Conservation (phyloP, 64 coral and sea anemone genomes). For the Pocillopora verrucosa region DNA sequence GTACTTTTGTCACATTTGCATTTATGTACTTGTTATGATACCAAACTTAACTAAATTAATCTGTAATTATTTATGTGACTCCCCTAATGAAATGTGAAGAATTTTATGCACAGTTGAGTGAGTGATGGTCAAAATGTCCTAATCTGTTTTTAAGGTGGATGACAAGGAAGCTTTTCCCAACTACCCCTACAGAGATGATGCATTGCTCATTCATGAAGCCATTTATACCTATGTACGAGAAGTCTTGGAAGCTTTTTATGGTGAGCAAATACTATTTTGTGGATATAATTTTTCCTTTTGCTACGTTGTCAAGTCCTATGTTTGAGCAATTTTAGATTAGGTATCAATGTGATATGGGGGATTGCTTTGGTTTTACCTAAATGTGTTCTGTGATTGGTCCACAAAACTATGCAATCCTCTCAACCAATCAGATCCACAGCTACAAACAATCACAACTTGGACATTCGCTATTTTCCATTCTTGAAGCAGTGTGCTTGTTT, state of each 20-base stretch:
- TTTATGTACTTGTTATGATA: too few relatives aligned
- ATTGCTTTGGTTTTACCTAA: too few relatives aligned
- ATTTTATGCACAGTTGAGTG: background rate
- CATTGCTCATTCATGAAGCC: conserved; percentile 76
- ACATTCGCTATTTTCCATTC: too few relatives aligned
- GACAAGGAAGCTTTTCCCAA: conserved; percentile 82
- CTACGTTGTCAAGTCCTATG: too few relatives aligned
- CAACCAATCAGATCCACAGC: too few relatives aligned
- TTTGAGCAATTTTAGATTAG: too few relatives aligned
- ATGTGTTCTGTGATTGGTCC: background rate
- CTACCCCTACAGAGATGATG: conserved; percentile 99
- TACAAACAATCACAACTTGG: too few relatives aligned
- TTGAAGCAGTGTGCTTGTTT: too few relatives aligned
- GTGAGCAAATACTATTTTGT: conserved; percentile 28
- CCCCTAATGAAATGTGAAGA: too few relatives aligned
- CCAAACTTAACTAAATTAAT: too few relatives aligned
- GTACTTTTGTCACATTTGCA: background rate
- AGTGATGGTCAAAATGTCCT: background rate
- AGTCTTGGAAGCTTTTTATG: conserved; percentile 76
- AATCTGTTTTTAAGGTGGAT: conserved; percentile 70
- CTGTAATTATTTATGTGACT: too few relatives aligned
- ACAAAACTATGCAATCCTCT: background rate
- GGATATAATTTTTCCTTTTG: background rate
- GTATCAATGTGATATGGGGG: too few relatives aligned
- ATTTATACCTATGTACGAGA: conserved; percentile 88